Percentiles rank a stretch among this genome's conserved stretches.
phyloP scores from a whole-genome alignment of 2,888 invertebrate species.

The Orthosia gracilis region DNA sequence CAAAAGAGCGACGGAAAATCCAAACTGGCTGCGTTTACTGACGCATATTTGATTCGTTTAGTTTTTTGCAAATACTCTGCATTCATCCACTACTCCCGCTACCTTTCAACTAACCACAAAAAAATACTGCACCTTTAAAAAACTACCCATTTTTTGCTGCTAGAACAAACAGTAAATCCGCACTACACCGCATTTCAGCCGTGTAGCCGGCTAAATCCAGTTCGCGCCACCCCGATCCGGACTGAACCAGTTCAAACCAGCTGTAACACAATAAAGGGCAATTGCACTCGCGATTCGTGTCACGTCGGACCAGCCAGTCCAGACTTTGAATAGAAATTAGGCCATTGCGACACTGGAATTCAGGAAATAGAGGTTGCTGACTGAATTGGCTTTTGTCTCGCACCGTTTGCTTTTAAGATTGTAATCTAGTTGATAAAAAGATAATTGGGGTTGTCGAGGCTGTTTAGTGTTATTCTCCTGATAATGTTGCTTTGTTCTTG shows the following conservation, averaged over 20 bases:
- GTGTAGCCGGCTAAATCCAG: constrained; percentile 64
- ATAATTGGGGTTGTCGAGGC: constrained; percentile 39
- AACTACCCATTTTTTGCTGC: constrained; percentile 45
- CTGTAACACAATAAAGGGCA: constrained; percentile 80
- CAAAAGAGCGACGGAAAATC: background rate
- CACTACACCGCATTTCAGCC: constrained; percentile 64
- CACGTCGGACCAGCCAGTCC: constrained; percentile 75
- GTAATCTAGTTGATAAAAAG: constrained; percentile 59
- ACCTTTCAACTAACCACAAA: constrained; percentile 27
- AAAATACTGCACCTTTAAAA: constrained; percentile 38
- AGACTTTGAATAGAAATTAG: constrained; percentile 79
- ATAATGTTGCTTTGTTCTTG: constrained; percentile 1
- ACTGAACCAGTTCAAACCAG: constrained; percentile 67
- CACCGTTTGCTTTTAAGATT: constrained; percentile 59
- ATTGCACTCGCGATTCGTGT: constrained; percentile 75
- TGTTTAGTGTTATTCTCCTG: constrained; percentile 24
- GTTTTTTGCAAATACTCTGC: constrained; percentile 23
- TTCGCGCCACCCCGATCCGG: constrained; percentile 58
- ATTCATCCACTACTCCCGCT: constrained; percentile 9
- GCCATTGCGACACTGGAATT: constrained; percentile 71
- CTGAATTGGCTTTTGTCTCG: constrained; percentile 62
- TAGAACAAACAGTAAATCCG: constrained; percentile 62
- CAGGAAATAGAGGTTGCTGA: constrained; percentile 59
- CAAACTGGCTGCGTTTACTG: background rate
- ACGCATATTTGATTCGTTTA: constrained; percentile 25